Evolutionary conservation across 1,140 invertebrate genomes (phyloP), one percentile per base, ranked within the genome.

Genomic region (Scaptodrosophila lebanonensis): DNA sequence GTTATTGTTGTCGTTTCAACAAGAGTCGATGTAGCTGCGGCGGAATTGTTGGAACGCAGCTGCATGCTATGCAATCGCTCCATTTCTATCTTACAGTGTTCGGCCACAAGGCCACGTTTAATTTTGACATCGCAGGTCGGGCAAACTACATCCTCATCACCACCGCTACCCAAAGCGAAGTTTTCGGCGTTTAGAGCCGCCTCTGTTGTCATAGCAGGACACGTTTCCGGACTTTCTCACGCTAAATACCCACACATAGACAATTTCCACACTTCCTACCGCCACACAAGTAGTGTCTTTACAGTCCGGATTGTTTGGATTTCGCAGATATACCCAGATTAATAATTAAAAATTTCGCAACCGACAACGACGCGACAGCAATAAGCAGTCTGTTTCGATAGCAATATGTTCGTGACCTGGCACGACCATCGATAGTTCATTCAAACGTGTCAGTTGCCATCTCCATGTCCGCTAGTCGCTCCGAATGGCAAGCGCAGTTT

Each of bases 101-200:
- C 88, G 65, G 95, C 93, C 17, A 95, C 84, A 83, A 95, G 94
- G 15, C 91, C 90, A 2, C 90, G 88, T 53, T 93, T 89, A 20
- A 96, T 88, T 15, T 93, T 93, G 7, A 93, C 89, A 40, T 94
- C 92, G 88, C 94, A 96, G 4, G 93, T 92, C 9, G 94, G 94
- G 87, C 94, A 95, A 15, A 84, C 65, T 11, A 83, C 72, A 35
- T 79, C 91, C 33, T 85, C 76, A 25, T 82, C 39, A 25, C 92
- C 15, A 90, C 45, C 43, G 3, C 51, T 57, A 11, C 48, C 22
- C 4, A 82, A 90, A 61, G 93, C 92, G 90, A 66, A 93, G 91
- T 72, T 77, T 25, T 67, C 75, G 27, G 56, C 84, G 64, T 66
- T 87, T 75, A 59, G 63, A 82, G 75, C 88, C 67, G 58, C 83